A percentile compares a stretch with the other conserved stretches of the same genome.
Conservation (phyloP, 1,140 invertebrate species). For the Drosophila neocordata region DNA sequence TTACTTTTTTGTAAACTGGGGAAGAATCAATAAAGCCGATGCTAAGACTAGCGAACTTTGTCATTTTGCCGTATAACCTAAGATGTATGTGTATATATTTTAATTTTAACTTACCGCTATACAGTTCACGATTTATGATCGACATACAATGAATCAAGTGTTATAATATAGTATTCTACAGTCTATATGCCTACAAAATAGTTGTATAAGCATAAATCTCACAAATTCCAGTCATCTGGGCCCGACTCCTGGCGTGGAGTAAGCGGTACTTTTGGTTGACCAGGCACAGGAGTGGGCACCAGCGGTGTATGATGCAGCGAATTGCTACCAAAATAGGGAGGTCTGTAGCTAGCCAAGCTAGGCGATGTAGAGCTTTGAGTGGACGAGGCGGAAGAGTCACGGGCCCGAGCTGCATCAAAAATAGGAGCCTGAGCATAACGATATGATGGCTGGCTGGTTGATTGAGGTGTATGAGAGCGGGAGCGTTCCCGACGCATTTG, state of each 20-base stretch:
- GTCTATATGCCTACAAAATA: conserved; percentile 50
- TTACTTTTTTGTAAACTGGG: conserved; percentile 10
- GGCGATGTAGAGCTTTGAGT: conserved; percentile 67
- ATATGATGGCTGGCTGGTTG: conserved; percentile 36
- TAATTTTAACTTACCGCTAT: conserved; percentile 1
- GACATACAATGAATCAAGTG: conserved; percentile 44
- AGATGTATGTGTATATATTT: conserved; percentile 48
- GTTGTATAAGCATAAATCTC: conserved; percentile 68
- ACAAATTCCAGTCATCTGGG: conserved; percentile 76
- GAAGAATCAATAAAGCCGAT: conserved; percentile 22
- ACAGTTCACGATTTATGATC: conserved; percentile 54
- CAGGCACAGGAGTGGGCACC: conserved; percentile 69
- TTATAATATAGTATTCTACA: conserved; percentile 37
- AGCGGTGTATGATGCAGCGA: conserved; percentile 48
- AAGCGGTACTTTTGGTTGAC: conserved; percentile 52
- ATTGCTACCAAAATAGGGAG: conserved; percentile 47
- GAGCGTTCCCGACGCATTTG: conserved; percentile 49
- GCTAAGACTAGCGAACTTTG: conserved; percentile 67
- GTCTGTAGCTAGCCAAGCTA: conserved; percentile 46
- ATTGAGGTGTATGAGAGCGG: conserved; percentile 57
- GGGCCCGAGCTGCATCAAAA: conserved; percentile 61
- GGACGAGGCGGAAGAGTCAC: conserved; percentile 70
- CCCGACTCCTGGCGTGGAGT: conserved; percentile 65
- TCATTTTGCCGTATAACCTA: conserved; percentile 63
- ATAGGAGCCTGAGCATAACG: conserved; percentile 67